Evolutionary conservation across 2,113 vertebrate species (phyloP).

Genomic region (Ochotona princeps): DNA sequence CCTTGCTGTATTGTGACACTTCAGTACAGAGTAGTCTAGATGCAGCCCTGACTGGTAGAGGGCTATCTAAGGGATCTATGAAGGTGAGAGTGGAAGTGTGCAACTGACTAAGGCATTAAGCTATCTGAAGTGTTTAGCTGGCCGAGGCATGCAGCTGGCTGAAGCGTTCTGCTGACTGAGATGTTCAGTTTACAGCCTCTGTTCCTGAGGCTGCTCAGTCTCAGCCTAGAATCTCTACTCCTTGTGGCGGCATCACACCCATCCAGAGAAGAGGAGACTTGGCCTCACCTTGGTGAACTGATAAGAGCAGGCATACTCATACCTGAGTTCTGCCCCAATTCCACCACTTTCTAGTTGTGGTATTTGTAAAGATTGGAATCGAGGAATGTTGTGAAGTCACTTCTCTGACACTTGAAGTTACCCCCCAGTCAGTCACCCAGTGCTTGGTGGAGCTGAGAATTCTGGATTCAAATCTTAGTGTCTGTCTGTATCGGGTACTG

Average conservation of each 20-base stretch:
- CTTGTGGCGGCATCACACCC: neutral
- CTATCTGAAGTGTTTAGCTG: no score
- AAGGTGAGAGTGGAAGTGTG: neutral
- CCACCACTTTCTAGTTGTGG: slow-evolving; percentile 9
- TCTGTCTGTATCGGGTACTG: neutral
- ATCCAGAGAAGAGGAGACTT: slow-evolving; percentile 25
- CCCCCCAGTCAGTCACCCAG: neutral
- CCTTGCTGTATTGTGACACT: neutral
- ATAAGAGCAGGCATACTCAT: neutral
- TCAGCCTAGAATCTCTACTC: neutral
- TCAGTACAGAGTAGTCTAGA: neutral
- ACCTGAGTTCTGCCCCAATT: neutral
- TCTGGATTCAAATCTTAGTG: slow-evolving; percentile 20
- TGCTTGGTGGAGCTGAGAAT: slow-evolving; percentile 8
- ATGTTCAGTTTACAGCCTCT: slow-evolving; percentile 1
- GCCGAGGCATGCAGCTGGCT: neutral
- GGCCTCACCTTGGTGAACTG: neutral
- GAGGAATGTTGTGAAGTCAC: neutral
- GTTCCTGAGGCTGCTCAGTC: neutral
- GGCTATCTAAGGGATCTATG: neutral
- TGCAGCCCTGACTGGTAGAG: slow-evolving; percentile 6
- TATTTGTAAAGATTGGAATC: slow-evolving; percentile 47
- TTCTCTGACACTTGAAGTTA: slow-evolving; percentile 6
- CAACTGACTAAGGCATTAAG: neutral
- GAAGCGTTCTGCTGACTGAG: slow-evolving; percentile 1